Conservation (phyloP, 92 coral and sea anemone genomes). For the Plumapathes pennacea region DNA sequence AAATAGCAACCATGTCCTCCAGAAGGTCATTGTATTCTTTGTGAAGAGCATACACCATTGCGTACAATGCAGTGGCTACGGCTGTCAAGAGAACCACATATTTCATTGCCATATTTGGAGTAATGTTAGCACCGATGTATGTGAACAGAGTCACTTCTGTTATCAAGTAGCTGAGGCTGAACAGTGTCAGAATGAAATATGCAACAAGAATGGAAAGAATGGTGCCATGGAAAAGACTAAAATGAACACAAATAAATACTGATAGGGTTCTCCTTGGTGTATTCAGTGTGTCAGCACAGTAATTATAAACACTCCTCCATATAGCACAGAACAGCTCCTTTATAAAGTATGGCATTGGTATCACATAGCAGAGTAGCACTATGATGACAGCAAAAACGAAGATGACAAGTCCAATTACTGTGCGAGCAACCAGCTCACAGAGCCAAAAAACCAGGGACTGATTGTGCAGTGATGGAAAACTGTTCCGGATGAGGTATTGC, state of each 20-base stretch:
- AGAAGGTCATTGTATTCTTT: slow-evolving; percentile 39
- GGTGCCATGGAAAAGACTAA: slow-evolving; percentile 1
- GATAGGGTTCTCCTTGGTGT: neutral
- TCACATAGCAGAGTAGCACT: slow-evolving; percentile 11
- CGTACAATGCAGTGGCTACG: slow-evolving; percentile 9
- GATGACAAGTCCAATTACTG: neutral
- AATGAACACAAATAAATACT: neutral
- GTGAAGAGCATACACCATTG: slow-evolving; percentile 14
- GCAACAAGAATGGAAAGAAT: slow-evolving; percentile 1
- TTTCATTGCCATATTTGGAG: slow-evolving; percentile 37
- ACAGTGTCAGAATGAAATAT: slow-evolving; percentile 24
- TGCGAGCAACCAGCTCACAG: neutral
- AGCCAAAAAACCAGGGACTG: slow-evolving; percentile 2
- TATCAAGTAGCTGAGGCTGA: slow-evolving; percentile 28
- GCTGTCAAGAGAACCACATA: slow-evolving; percentile 32
- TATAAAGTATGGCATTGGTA: slow-evolving; percentile 46
- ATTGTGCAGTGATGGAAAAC: slow-evolving; percentile 8
- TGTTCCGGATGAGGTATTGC: slow-evolving; percentile 16
- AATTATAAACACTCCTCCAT: neutral
- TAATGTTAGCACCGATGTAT: slow-evolving; percentile 34
- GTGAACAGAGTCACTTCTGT: slow-evolving; percentile 62
- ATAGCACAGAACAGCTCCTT: slow-evolving; percentile 27
- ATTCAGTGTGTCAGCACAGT: too few relatives aligned
- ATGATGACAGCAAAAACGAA: neutral
- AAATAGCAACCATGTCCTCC: slow-evolving; percentile 34